A percentile compares a stretch with the other conserved stretches of the same genome.
Evolutionary conservation across 2,888 invertebrate species (phyloP).

Genomic region (Drosophila picticornis): DNA sequence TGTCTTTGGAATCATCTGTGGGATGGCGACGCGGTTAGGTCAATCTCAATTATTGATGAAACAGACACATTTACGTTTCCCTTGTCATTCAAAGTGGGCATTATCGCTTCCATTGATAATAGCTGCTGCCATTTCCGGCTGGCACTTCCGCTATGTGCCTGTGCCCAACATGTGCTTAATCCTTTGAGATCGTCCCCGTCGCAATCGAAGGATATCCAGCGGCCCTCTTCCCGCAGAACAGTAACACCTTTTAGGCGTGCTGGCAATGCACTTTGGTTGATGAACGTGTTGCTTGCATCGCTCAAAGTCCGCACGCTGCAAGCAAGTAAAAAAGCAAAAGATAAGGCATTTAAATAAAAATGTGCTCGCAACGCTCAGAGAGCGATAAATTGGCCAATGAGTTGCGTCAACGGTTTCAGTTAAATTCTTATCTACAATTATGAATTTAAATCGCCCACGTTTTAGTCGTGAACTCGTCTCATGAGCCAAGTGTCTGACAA

Average conservation of each 20-base stretch:
- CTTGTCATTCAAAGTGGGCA: constrained; percentile 3
- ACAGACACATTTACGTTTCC: constrained; percentile 16
- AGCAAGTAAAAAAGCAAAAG: not conserved
- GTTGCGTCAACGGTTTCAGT: not conserved
- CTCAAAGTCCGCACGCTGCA: constrained; percentile 56
- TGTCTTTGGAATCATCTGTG: constrained; percentile 19
- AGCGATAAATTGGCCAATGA: not conserved
- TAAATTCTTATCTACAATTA: not conserved
- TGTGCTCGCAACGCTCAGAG: not conserved
- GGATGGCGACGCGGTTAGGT: constrained; percentile 42
- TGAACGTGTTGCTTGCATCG: constrained; percentile 52
- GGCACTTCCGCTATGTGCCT: constrained; percentile 8
- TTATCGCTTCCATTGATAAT: constrained; percentile 12
- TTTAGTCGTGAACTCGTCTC: not conserved
- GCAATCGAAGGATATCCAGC: constrained; percentile 49
- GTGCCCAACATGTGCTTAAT: constrained; percentile 25
- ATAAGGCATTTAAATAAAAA: not conserved
- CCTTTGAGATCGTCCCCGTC: constrained; percentile 9
- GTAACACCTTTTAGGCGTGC: constrained; percentile 53
- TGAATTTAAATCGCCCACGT: not conserved
- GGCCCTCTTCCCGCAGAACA: constrained; percentile 17
- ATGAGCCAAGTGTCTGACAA: not conserved
- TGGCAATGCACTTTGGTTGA: constrained; percentile 57
- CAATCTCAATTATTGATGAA: constrained; percentile 61
- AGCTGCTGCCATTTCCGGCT: constrained; percentile 46